phyloP scores from a whole-genome alignment of 2,113 vertebrate genomes.

The pig (Sus scrofa) region T2T-Sscrofa CM000813.6:134803501-134804000 shows the following conservation, averaged over 20 bases:
- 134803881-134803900: too few species aligned
- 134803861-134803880: neutral
- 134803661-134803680: neutral
- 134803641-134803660: slow-evolving; percentile 41
- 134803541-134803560: neutral
- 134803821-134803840: neutral
- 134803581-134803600: neutral
- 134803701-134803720: neutral
- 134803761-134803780: neutral
- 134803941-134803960: neutral
- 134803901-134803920: neutral
- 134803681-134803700: neutral
- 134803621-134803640: slow-evolving; percentile 57
- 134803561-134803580: neutral
- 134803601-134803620: neutral
- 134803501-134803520: slow-evolving; percentile 27
- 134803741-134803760: too few species aligned
- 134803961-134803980: neutral
- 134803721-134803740: neutral
- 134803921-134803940: neutral
- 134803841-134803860: neutral
- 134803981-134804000: neutral
- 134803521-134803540: neutral
- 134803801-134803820: fast-evolving
- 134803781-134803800: neutral